Conservation (phyloP, 2,888 invertebrate genomes). For the Drosophila infuscata region DNA sequence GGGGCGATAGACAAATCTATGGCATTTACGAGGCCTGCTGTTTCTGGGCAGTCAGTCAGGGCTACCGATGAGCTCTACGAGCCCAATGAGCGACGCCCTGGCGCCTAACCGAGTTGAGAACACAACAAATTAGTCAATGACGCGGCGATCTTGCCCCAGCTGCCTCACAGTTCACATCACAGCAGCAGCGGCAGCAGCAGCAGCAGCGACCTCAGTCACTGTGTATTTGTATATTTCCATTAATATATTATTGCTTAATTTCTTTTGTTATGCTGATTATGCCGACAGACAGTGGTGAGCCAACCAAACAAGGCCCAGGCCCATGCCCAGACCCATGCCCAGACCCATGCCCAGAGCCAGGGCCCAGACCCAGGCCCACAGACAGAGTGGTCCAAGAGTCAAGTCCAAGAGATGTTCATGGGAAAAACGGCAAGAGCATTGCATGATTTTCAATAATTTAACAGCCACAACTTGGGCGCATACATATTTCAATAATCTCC, state of each 20-base stretch:
- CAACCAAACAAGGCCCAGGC: constrained; percentile 48
- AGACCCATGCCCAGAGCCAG: not conserved
- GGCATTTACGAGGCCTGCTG: constrained; percentile 23
- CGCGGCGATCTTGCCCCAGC: constrained; percentile 74
- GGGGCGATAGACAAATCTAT: constrained; percentile 25
- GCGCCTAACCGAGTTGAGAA: constrained; percentile 56
- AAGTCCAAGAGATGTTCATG: constrained; percentile 68
- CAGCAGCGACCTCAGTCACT: constrained; percentile 2
- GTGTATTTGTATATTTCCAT: constrained; percentile 72
- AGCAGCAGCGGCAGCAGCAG: not conserved
- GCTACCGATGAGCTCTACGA: constrained; percentile 38
- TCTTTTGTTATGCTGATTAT: constrained; percentile 84
- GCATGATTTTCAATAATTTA: constrained; percentile 80
- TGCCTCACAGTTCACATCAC: constrained; percentile 27
- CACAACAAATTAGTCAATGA: constrained; percentile 84
- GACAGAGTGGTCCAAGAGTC: constrained; percentile 21
- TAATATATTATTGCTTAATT: constrained; percentile 84
- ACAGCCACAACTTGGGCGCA: constrained; percentile 56
- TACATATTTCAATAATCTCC: constrained; percentile 63
- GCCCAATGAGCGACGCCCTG: constrained; percentile 50
- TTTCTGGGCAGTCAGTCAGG: constrained; percentile 51
- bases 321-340: constrained; percentile 15
- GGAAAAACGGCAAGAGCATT: constrained; percentile 70
- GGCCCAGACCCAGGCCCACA: constrained; percentile 1
- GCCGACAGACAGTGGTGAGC: constrained; percentile 68